Percentiles rank a stretch among this genome's conserved stretches.
These are phyloP conservation scores for Psococerastis gibbosa DNA, from an alignment of 2,888 invertebrate species.

Conservation along the genomic window DNA sequence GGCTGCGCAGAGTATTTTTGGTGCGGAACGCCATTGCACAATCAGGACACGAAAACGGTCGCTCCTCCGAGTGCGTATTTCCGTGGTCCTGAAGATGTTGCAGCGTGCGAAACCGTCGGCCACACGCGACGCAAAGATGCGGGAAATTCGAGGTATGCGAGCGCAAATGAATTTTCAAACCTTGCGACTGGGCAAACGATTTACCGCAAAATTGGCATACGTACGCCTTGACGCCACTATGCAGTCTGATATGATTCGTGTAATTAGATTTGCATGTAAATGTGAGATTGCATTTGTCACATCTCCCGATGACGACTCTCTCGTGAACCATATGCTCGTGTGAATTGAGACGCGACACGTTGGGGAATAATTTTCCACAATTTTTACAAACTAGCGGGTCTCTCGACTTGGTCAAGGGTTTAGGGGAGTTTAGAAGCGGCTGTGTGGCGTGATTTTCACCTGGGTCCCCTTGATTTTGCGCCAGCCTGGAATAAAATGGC, in stretches of 20 bases:
- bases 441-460: neutral
- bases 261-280: constrained; percentile 1
- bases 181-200: constrained; percentile 6
- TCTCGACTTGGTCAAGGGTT: neutral
- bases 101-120: constrained; percentile 28
- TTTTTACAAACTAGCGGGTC: neutral
- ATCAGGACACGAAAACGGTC: constrained; percentile 13
- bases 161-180: constrained; percentile 14
- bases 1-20: no score
- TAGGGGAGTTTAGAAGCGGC: neutral
- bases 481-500: no score
- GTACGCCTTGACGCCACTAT: neutral
- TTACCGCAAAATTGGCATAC: constrained; percentile 4
- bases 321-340: neutral
- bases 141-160: constrained; percentile 25
- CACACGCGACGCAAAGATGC: constrained; percentile 32
- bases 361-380: constrained; percentile 3
- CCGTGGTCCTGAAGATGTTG: constrained; percentile 15
- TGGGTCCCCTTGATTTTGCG: no score
- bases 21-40: constrained; percentile 15
- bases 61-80: constrained; percentile 15
- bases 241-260: constrained; percentile 3
- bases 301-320: neutral
- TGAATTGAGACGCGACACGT: neutral
- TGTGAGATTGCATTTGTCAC: neutral